Evolutionary conservation across 2,113 vertebrate species (phyloP), one percentile per base, ranked within the genome.

Genomic region (Sapayoa aenigma): DNA sequence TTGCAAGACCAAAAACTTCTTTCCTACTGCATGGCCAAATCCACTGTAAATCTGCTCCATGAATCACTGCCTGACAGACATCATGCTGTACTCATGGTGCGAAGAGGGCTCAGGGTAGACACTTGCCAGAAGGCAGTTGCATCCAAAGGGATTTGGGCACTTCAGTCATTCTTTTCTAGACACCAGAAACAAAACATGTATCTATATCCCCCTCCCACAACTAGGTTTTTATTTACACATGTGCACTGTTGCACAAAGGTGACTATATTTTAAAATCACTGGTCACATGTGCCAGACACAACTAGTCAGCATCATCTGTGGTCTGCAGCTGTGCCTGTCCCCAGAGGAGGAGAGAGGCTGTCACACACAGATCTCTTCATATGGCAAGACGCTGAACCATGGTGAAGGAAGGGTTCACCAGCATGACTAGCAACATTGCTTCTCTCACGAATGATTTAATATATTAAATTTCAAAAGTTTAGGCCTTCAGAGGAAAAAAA

Each of bases 301-400:
- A 41, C 3, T 5, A 75, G 56, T 42, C 49, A 79, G 69, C 56
- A 69, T 67, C 82, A 73, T n/a, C 62, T 66, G 74, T 5, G 12
- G 53, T 60, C 28, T 85, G 67, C 82, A 88, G 71, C 53, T 83
- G 58, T 62, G 67, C 25, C 46, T 49, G 31, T 49, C 46, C 82
- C 75, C 50, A 58, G 67, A 76, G 74, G 24, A 74, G 60, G 9
- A 75, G 30, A 77, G 30, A 82, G 22, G 41, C 49, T 83, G 71
- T 11, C n/a, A 39, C 1, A 1, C n/a, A 39, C 1, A 1, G 63
- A 33, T 37, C 27, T 68, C 52, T 44, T 3, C 2, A 5, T 3
- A 46, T 1, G 0, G 44, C 37, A 56, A 59, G 62, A 88, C 41
- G 15, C 37, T 58, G 44, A 91, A 47, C 69, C 0, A 0, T 4